A percentile compares a stretch with the other conserved stretches of the same genome.
Conservation (phyloP, 1,140 invertebrate species). For the Chironomus tepperi region DNA sequence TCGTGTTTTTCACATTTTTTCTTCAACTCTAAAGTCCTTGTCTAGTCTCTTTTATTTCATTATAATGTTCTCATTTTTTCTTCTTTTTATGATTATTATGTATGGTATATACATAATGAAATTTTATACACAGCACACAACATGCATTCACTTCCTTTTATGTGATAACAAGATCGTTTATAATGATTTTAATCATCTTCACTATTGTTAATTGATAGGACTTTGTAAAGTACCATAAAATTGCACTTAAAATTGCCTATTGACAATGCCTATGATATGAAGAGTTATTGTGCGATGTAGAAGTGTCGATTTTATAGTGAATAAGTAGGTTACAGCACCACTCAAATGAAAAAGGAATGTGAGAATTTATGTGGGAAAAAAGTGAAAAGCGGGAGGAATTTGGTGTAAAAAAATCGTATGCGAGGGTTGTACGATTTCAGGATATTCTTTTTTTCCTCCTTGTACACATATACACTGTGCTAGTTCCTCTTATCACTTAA, state of each 20-base stretch:
- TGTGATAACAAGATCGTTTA: too few species aligned
- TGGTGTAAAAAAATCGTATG: background rate
- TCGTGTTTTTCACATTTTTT: too few species aligned
- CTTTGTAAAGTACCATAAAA: background rate
- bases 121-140: too few species aligned
- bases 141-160: too few species aligned
- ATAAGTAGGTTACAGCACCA: background rate
- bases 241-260: background rate
- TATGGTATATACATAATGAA: too few species aligned
- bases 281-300: background rate
- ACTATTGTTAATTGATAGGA: too few species aligned
- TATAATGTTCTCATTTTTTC: too few species aligned
- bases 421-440: background rate
- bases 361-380: conserved; percentile 8
- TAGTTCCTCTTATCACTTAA: background rate
- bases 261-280: background rate
- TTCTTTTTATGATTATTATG: too few species aligned
- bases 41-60: background rate
- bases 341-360: conserved; percentile 2
- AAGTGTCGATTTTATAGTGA: background rate
- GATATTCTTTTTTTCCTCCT: background rate
- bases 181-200: too few species aligned
- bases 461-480: background rate
- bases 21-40: background rate
- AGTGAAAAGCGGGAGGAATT: conserved; percentile 1